phyloP scores from a whole-genome alignment of 2,113 vertebrate genomes.

The Argyrosomus japonicus region DNA sequence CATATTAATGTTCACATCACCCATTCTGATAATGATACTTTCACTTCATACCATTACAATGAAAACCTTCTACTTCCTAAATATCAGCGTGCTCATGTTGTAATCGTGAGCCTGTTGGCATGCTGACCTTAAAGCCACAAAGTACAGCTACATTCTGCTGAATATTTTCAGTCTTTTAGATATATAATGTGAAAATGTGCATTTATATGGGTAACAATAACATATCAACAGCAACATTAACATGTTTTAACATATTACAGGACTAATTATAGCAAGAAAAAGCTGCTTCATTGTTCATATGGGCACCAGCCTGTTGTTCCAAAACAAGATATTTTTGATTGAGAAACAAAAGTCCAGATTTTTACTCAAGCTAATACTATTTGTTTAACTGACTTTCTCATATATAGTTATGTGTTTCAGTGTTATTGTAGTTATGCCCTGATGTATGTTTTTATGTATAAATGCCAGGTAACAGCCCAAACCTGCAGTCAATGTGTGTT shows the following conservation, averaged over 20 bases:
- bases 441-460: conserved; percentile 1
- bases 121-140: too few species aligned
- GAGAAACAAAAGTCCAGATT: not conserved
- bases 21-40: not conserved
- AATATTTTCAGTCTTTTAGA: not conserved
- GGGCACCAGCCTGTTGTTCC: not conserved
- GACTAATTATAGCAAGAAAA: not conserved
- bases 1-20: not conserved
- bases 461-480: conserved; percentile 3
- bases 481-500: not conserved
- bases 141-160: too few species aligned
- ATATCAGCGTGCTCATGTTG: not conserved
- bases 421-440: not conserved
- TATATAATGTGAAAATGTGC: not conserved
- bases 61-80: not conserved
- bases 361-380: not conserved
- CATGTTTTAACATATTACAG: too few species aligned
- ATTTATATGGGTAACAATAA: too few species aligned
- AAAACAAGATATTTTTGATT: too few species aligned
- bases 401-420: not conserved
- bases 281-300: not conserved
- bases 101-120: too few species aligned
- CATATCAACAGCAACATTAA: too few species aligned
- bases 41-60: not conserved
- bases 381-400: not conserved